Base-by-base conservation (phyloP, 2,797 vertebrate genomes). In the Neostethus bicornis region DNA sequence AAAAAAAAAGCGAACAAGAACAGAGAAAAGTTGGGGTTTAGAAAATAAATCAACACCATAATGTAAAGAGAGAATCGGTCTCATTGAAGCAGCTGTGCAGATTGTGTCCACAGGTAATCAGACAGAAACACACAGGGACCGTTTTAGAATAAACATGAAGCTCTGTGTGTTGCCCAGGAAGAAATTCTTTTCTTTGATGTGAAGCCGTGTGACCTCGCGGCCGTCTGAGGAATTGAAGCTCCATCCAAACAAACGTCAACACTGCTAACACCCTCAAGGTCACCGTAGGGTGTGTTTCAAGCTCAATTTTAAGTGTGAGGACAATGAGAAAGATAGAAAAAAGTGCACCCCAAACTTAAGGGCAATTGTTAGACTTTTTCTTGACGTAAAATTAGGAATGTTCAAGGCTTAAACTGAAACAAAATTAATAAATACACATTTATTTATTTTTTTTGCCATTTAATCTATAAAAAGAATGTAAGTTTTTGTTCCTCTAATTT, bases 151-250 rank as follows among this genome's bases (percentile, higher is more conserved):
- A 83, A 83, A 85, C 81, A 83, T 47, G 25, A 66, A 63, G 59
- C 77, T 79, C 71, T 73, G 75, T 59, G 73, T 57, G 80, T 83
- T 77, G 48, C 84, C 81, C 82, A 68, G 73, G 74, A 85, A 85
- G 77, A 80, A 75, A 81, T 84, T 68, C 16, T 83, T 75, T 19
- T 64, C 78, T 87, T 86, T 89, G 82, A 89, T 77, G 82, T 83
- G 38, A 71, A 52, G 74, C 72, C 78, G 82, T 70, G 70, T 78
- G 81, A 87, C 84, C 85, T 80, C 13, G 66, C 75, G 66, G 73
- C 73, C 74, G 77, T 70, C 81, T 69, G 79, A 87, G 76, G 81
- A 86, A 85, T 77, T 81, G 78, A 86, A 71, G 71, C 59, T 28
- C 38, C 41, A 29, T 81, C 81, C 75, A 87, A 85, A 85, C 80